These are phyloP conservation scores for Ornithoptera alexandrae DNA, from an alignment of 2,888 invertebrate species.

Conservation along the genomic window DNA sequence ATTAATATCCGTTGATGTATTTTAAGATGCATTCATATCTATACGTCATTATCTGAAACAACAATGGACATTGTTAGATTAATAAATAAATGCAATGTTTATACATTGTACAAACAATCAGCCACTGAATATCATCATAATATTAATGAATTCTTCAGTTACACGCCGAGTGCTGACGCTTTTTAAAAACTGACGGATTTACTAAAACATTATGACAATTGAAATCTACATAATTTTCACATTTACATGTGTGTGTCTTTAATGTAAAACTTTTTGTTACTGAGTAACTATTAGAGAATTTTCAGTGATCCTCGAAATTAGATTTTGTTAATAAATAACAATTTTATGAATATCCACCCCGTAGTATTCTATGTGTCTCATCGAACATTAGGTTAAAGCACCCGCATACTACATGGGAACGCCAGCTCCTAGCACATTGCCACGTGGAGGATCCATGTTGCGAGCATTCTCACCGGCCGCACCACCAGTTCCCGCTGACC, in stretches of 20 bases:
- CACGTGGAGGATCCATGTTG: slow-evolving; percentile 82
- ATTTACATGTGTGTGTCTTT: background rate
- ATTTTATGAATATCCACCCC: background rate
- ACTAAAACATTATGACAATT: background rate
- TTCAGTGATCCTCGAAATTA: background rate
- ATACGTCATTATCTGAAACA: slow-evolving; percentile 2
- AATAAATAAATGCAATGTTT: slow-evolving; percentile 6
- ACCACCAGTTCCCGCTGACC: slow-evolving; percentile 80
- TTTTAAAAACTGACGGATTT: background rate
- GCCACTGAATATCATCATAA: background rate
- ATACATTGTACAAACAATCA: background rate
- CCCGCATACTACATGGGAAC: slow-evolving; percentile 87
- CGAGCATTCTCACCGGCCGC: slow-evolving; percentile 84
- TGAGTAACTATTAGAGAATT: background rate
- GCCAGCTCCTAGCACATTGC: slow-evolving; percentile 80
- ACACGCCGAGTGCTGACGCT: background rate
- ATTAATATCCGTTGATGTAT: slow-evolving; percentile 45
- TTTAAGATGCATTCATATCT: slow-evolving; percentile 33
- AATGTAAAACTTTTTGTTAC: background rate
- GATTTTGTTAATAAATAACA: background rate
- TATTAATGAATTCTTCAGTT: background rate
- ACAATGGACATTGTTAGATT: slow-evolving; percentile 1
- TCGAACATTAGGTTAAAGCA: slow-evolving; percentile 64
- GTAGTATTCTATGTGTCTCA: background rate
- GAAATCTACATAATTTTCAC: background rate